These are phyloP conservation scores for Porites lobata DNA, from an alignment of 92 coral and sea anemone genomes.

Conservation along the genomic window DNA sequence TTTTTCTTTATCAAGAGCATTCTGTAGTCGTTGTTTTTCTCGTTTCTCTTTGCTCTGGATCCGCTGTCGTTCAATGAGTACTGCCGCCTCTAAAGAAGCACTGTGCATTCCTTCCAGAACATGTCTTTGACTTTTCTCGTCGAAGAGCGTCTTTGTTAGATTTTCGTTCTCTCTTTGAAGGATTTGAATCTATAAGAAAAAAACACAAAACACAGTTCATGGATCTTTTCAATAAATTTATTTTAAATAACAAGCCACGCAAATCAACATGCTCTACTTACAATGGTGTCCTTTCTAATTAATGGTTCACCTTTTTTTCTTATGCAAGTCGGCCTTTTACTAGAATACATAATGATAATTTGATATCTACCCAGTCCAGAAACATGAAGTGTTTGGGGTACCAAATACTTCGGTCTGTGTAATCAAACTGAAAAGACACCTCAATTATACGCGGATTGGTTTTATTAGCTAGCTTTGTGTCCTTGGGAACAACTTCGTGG, in stretches of 20 bases:
- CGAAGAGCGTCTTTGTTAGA: slow-evolving; percentile 67
- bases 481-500: no score
- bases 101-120: slow-evolving; percentile 65
- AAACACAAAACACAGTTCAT: not conserved
- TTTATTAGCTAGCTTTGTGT: no score
- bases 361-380: no score
- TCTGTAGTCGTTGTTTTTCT: slow-evolving; percentile 63
- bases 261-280: not conserved
- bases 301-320: no score
- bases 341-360: no score
- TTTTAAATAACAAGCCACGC: not conserved
- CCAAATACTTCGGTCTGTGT: no score
- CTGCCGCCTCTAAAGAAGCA: slow-evolving; percentile 64
- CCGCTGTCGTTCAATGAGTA: slow-evolving; percentile 62
- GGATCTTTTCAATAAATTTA: no score
- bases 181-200: slow-evolving; percentile 56
- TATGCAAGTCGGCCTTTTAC: no score
- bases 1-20: slow-evolving; percentile 79
- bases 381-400: no score
- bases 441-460: no score
- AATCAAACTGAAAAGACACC: no score
- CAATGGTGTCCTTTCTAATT: no score
- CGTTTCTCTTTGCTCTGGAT: slow-evolving; percentile 59
- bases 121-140: slow-evolving; percentile 69
- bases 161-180: slow-evolving; percentile 73